Evolutionary conservation across 2,113 vertebrate species (phyloP), one percentile per base, ranked within the genome.

Genomic region (Oostethus manadensis): DNA sequence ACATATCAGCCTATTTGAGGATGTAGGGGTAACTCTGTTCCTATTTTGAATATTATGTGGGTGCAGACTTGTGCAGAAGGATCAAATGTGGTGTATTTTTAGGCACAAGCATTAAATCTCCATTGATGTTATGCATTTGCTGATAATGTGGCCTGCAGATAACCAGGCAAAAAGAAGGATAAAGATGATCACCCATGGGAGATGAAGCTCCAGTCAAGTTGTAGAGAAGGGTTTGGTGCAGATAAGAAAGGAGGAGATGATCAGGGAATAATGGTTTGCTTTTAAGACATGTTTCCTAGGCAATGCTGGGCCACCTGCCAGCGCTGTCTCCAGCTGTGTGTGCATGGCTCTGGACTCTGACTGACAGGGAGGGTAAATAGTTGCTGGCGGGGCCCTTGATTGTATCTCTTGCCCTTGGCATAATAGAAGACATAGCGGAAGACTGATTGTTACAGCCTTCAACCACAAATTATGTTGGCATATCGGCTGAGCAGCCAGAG

Each of bases 301-400:
- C 49, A 58, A 80, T 47, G 48, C 38, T 15, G 58, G 63, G 57
- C 68, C 66, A 77, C 80, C 75, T 75, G 74, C 78, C 64, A 67
- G 76, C 29, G 64, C 46, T 38, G 65, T 68, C 66, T 73, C 77
- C 73, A 71, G 82, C 79, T 78, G 74, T 64, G 74, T 73, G 71
- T 63, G 38, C 69, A n/a, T 45, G 53, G 74, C 76, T 65, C 66
- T 56, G 63, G 73, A 68, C 66, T 62, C 60, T 85, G 88, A 86
- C 76, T 86, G 86, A 87, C 83, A 79, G 84, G 64, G 65, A 78
- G 80, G 77, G 83, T 85, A 85, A 89, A 86, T 79, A 81, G 74
- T 77, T 86, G 70, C 77, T 80, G 76, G 80, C 78, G 53, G 85
- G 76, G 58, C 68, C 73, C 61, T 69, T 84, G 83, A 88, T 87